Evolutionary conservation across 2,113 vertebrate genomes (phyloP).

Genomic region (Daphoenositta chrysoptera): DNA sequence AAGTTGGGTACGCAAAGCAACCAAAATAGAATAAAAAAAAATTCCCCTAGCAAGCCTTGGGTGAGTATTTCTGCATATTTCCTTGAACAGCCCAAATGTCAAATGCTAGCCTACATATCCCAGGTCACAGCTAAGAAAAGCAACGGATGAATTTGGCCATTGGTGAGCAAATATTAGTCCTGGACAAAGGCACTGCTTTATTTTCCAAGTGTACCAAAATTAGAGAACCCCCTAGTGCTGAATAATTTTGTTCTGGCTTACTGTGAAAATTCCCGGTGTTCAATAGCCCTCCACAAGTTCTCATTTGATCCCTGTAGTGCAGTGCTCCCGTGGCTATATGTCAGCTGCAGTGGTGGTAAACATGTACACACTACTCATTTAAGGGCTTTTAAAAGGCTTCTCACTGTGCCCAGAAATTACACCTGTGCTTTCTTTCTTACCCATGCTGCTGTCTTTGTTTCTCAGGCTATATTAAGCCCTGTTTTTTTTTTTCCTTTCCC

Average conservation of each 20-base stretch:
- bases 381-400: constrained; percentile 62
- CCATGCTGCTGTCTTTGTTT: constrained; percentile 36
- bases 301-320: constrained; percentile 59
- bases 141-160: neutral
- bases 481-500: accelerated
- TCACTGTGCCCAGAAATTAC: constrained; percentile 65
- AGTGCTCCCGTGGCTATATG: constrained; percentile 23
- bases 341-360: constrained; percentile 60
- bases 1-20: neutral
- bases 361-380: constrained; percentile 50
- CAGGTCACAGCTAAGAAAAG: neutral
- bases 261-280: constrained; percentile 62
- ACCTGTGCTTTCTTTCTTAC: constrained; percentile 58
- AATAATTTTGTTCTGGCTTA: constrained; percentile 60
- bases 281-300: constrained; percentile 58
- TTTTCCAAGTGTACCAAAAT: constrained; percentile 50
- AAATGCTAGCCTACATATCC: neutral
- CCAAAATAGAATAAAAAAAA: neutral
- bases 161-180: neutral
- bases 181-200: constrained; percentile 25
- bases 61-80: neutral
- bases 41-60: neutral
- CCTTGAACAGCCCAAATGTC: neutral
- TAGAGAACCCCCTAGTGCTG: constrained; percentile 42
- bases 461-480: constrained; percentile 4